Conservation (phyloP, 64 coral and sea anemone genomes). For the Porites australiensis region DNA sequence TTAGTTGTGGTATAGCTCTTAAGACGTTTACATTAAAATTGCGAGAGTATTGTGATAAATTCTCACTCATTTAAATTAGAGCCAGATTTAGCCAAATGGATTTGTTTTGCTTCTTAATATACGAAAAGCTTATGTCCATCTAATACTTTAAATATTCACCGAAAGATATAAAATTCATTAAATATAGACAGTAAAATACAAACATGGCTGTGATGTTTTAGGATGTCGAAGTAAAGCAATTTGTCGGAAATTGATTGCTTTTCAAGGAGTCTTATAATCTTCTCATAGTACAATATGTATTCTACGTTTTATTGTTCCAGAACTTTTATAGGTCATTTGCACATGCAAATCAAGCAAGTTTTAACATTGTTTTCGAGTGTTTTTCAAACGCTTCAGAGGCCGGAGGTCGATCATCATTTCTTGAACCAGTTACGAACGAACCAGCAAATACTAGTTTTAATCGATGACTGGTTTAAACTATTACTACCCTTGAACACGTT, state of each 20-base stretch:
- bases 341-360: background rate
- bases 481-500: no score
- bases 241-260: background rate
- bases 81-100: background rate
- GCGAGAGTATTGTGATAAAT: slow-evolving; percentile 25
- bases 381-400: background rate
- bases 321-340: background rate
- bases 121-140: background rate
- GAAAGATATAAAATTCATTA: slow-evolving; percentile 27
- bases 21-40: slow-evolving; percentile 28
- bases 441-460: no score
- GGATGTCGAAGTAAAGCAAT: background rate
- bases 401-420: background rate
- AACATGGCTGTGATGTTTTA: background rate
- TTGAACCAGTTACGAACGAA: no score
- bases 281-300: background rate
- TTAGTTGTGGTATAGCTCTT: slow-evolving; percentile 13
- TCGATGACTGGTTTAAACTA: no score
- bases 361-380: background rate
- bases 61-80: background rate
- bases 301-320: background rate
- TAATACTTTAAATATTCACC: background rate
- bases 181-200: background rate
- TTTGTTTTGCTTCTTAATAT: slow-evolving; percentile 32
- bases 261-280: background rate